Percentiles rank a stretch among this genome's conserved stretches.
Evolutionary conservation across 2,888 invertebrate species (phyloP).

Genomic region (Cryptocheilus praepositus): DNA sequence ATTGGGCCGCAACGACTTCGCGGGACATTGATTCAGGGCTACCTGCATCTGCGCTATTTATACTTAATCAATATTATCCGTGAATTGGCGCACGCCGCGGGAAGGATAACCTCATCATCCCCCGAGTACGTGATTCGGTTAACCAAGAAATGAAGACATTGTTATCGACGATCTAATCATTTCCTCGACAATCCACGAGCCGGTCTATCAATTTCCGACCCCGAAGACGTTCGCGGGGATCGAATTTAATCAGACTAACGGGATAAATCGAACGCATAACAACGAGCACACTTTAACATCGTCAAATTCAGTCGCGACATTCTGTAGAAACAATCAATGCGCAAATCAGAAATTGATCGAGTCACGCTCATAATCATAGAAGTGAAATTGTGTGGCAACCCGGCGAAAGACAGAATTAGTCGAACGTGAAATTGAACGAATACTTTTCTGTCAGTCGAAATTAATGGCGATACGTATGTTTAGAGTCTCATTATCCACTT

Average conservation of each 20-base stretch:
- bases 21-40: slow-evolving; percentile 15
- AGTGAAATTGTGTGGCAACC: too few relatives aligned
- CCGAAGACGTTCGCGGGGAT: slow-evolving; percentile 9
- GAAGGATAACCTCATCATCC: slow-evolving; percentile 36
- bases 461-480: too few relatives aligned
- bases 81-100: slow-evolving; percentile 25
- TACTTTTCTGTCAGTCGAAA: too few relatives aligned
- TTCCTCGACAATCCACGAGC: slow-evolving; percentile 26
- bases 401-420: too few relatives aligned
- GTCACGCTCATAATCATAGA: too few relatives aligned
- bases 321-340: too few relatives aligned
- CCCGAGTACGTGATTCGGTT: slow-evolving; percentile 38
- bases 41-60: slow-evolving; percentile 24
- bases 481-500: too few relatives aligned
- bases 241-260: slow-evolving; percentile 11
- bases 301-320: too few relatives aligned
- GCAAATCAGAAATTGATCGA: too few relatives aligned
- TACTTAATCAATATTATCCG: slow-evolving; percentile 37
- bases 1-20: neutral
- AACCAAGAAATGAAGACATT: slow-evolving; percentile 42
- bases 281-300: too few relatives aligned
- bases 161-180: slow-evolving; percentile 39
- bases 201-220: slow-evolving; percentile 12
- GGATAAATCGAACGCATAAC: neutral
- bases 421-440: too few relatives aligned